A percentile compares a stretch with the other conserved stretches of the same genome.
Conservation (phyloP, 1,140 invertebrate genomes). For the Thaumatotibia leucotreta region DNA sequence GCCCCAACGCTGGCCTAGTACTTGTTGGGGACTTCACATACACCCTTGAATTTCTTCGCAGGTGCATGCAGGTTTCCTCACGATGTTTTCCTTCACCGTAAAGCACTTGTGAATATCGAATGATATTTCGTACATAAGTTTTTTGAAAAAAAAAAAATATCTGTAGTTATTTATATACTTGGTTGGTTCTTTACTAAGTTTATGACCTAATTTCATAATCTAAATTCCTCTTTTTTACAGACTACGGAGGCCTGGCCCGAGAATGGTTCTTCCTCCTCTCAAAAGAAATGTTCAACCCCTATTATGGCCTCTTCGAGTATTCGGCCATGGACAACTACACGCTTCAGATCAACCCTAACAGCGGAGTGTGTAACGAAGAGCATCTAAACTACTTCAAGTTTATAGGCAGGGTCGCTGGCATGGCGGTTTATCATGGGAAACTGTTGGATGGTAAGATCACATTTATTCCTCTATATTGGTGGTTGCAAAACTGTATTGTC, state of each 20-base stretch:
- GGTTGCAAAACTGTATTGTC: too few relatives aligned
- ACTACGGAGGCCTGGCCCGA: slow-evolving; percentile 97
- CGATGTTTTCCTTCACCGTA: too few relatives aligned
- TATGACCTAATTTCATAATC: too few relatives aligned
- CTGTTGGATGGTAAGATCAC: slow-evolving; percentile 92
- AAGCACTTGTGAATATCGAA: too few relatives aligned
- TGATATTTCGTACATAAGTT: too few relatives aligned
- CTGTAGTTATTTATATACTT: too few relatives aligned
- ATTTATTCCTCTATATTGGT: not conserved
- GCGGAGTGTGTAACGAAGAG: slow-evolving; percentile 97
- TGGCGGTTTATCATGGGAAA: slow-evolving; percentile 99
- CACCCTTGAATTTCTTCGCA: too few relatives aligned
- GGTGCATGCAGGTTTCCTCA: too few relatives aligned
- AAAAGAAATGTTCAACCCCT: slow-evolving; percentile 99
- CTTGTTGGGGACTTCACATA: too few relatives aligned
- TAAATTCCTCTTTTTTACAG: slow-evolving; percentile 67
- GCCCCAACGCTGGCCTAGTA: too few relatives aligned
- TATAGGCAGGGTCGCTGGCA: slow-evolving; percentile 97
- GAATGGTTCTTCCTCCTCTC: slow-evolving; percentile 99
- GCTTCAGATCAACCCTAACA: slow-evolving; percentile 98
- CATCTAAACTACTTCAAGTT: slow-evolving; percentile 99
- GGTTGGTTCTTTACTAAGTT: too few relatives aligned
- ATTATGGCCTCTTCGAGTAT: slow-evolving; percentile 99
- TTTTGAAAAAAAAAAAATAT: too few relatives aligned
- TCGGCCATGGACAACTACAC: slow-evolving; percentile 99